A percentile compares a stretch with the other conserved stretches of the same genome.
Conservation (phyloP, 2,113 vertebrate genomes). For the Gallinago media region DNA sequence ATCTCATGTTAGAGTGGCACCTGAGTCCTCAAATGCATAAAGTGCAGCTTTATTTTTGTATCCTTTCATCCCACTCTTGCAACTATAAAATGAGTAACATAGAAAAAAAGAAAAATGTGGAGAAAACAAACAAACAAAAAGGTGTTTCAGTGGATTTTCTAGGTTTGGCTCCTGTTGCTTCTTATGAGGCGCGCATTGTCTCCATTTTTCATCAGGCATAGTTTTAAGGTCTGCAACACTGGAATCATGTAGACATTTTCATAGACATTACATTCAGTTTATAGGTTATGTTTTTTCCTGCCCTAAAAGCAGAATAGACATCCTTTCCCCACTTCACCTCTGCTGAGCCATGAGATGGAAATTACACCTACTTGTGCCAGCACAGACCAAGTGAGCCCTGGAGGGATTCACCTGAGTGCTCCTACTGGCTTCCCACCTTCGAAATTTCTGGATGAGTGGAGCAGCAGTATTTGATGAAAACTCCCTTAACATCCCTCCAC, state of each 20-base stretch:
- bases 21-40: background rate
- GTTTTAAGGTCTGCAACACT: background rate
- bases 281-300: background rate
- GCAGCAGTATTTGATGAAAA: background rate
- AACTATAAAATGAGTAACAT: background rate
- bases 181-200: background rate
- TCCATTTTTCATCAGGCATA: background rate
- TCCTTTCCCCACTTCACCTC: background rate
- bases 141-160: background rate
- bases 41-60: background rate
- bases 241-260: background rate
- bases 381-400: background rate
- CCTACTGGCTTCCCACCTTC: background rate
- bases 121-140: background rate
- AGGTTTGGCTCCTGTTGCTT: background rate
- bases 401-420: constrained; percentile 1
- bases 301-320: background rate
- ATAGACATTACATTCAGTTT: background rate
- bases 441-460: background rate
- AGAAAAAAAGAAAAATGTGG: background rate
- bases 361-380: background rate
- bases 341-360: background rate
- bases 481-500: background rate
- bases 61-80: background rate
- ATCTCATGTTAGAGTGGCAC: background rate